Percentiles rank a stretch among this genome's conserved stretches.
Conservation (phyloP, 2,113 vertebrate species). For the Oreochromis aureus region DNA sequence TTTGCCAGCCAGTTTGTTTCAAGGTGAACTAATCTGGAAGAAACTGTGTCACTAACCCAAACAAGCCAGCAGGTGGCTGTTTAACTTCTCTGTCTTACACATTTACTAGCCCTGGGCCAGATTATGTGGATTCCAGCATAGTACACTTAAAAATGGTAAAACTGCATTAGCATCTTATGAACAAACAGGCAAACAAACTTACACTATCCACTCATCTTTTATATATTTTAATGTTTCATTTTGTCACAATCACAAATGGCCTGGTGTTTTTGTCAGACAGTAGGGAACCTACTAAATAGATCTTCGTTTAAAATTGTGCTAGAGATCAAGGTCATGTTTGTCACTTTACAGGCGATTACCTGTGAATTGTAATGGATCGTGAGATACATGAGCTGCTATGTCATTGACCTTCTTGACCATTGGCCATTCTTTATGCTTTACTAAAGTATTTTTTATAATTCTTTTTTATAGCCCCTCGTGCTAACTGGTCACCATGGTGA, state of each 20-base stretch:
- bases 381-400: background rate
- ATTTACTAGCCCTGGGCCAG: background rate
- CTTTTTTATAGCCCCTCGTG: constrained; percentile 49
- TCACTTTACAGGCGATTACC: background rate
- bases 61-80: background rate
- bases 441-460: background rate
- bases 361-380: background rate
- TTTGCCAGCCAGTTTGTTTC: background rate
- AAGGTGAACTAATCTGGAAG: background rate
- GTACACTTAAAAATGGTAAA: background rate
- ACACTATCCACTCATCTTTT: background rate
- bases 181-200: background rate
- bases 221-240: background rate
- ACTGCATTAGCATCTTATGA: background rate
- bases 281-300: background rate
- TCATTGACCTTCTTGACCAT: background rate
- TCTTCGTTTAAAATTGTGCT: background rate
- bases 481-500: constrained; percentile 78
- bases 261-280: background rate
- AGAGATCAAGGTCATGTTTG: background rate
- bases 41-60: background rate
- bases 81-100: background rate
- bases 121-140: background rate
- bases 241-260: background rate
- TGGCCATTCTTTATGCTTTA: background rate